phyloP scores from a whole-genome alignment of 2,113 vertebrate species.

The Mirza zaza region DNA sequence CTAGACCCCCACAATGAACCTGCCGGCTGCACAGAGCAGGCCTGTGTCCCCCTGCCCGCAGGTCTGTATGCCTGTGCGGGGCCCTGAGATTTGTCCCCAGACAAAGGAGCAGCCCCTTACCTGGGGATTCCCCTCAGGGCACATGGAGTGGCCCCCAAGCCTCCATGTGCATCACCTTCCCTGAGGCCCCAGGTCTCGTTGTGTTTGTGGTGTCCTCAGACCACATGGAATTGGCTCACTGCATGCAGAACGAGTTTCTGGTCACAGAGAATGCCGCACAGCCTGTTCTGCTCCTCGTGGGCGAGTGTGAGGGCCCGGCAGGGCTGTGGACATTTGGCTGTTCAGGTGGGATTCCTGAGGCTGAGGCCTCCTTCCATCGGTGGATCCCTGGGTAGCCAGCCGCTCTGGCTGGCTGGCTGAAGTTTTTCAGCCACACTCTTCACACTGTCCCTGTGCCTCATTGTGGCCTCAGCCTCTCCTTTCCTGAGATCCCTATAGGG shows the following conservation, averaged over 20 bases:
- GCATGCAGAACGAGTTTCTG: neutral
- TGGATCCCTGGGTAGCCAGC: neutral
- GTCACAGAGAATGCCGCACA: neutral
- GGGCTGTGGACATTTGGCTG: neutral
- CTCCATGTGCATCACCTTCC: neutral
- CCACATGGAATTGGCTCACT: neutral
- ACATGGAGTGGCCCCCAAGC: accelerated
- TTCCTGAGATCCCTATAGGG: neutral
- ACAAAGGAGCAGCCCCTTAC: neutral
- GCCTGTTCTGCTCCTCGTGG: neutral
- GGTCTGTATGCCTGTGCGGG: neutral
- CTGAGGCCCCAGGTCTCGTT: neutral
- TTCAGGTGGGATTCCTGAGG: neutral
- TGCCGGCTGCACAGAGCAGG: neutral
- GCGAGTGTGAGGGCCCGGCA: neutral
- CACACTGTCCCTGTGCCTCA: neutral
- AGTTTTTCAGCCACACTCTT: neutral
- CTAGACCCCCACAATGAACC: neutral
- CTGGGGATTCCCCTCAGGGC: neutral
- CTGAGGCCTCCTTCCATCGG: neutral
- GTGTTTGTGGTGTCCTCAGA: neutral
- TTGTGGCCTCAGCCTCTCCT: neutral
- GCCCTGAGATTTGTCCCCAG: neutral
- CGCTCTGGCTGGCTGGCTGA: neutral
- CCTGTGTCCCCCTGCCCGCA: neutral